Base-by-base conservation (phyloP, 2,888 invertebrate genomes). In the Drosophila antonietae region DNA sequence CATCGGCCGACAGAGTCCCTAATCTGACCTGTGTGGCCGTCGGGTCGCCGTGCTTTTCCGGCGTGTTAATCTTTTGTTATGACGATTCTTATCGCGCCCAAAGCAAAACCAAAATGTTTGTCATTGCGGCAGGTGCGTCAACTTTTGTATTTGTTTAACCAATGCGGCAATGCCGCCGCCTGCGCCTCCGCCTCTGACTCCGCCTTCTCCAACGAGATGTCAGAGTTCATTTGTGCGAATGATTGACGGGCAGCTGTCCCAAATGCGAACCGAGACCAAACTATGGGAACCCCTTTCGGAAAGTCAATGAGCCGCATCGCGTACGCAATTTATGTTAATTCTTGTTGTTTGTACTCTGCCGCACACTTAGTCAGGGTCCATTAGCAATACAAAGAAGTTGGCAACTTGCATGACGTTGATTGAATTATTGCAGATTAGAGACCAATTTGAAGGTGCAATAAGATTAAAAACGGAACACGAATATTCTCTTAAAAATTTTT, bases 301-400 rank as follows among this genome's bases (percentile, higher is more conserved):
- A 75, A 75, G 74, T 73, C 84, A 83, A 77, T 82, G 77, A 73
- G 68, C 73, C 77, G 73, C 70, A 72, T 60, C 74, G 77, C 65
- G 68, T 74, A 77, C 71, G 76, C 79, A 81, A 75, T 84, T 83
- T 84, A 83, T 84, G 77, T 81, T 83, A 79, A 77, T 84, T 83
- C 78, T 44, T 69, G 41, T 66, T 73, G 56, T 64, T 66, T 70
- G 51, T 59, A 52, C 59, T 23, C 20, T 44, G 33, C 59, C 58
- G 18, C 51, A 20, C 33, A 35, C 35, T 15, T 33, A 35, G 41
- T 14, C 33, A 47, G 55, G 61, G 12, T 41, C 69, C 35, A 68
- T 53, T 41, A 12, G 14, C 35, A 44, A 20, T 43, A 23, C n/a
- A 15, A 18, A 15, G 31, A 12, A 9, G n/a, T 56, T 69, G 31